Conservation (phyloP, 2,888 invertebrate species). For the Napeogenes sylphis region DNA sequence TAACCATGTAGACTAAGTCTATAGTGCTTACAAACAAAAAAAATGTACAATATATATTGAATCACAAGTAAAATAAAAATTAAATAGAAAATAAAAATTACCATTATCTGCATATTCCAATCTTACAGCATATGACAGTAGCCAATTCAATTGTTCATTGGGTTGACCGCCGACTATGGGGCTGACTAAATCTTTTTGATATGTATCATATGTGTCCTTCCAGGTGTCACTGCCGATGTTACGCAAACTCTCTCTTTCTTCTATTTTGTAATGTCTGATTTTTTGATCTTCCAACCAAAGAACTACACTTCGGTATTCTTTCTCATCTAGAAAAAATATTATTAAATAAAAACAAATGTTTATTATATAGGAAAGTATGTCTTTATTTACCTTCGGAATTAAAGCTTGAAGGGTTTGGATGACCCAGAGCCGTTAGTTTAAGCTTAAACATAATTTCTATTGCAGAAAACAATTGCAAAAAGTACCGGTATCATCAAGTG, state of each 20-base stretch:
- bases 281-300: slow-evolving; percentile 96
- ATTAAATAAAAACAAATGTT: neutral
- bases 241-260: slow-evolving; percentile 86
- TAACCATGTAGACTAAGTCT: no score
- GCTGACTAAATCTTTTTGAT: slow-evolving; percentile 86
- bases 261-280: slow-evolving; percentile 91
- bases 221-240: slow-evolving; percentile 83
- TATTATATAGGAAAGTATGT: neutral
- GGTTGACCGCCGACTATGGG: slow-evolving; percentile 78
- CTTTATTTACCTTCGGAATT: slow-evolving; percentile 80
- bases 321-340: slow-evolving; percentile 80
- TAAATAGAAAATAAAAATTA: slow-evolving; percentile 41
- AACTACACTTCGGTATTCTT: slow-evolving; percentile 87
- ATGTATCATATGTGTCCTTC: slow-evolving; percentile 83
- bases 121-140: slow-evolving; percentile 89
- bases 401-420: slow-evolving; percentile 84
- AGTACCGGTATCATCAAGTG: no score
- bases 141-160: slow-evolving; percentile 88
- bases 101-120: slow-evolving; percentile 90
- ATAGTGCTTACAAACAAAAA: no score
- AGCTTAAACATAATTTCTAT: slow-evolving; percentile 83
- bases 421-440: slow-evolving; percentile 87
- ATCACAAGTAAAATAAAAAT: no score
- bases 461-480: neutral
- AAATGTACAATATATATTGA: no score